Conservation (phyloP, 2,797 vertebrate species). For the Hozukius guyotensis region DNA sequence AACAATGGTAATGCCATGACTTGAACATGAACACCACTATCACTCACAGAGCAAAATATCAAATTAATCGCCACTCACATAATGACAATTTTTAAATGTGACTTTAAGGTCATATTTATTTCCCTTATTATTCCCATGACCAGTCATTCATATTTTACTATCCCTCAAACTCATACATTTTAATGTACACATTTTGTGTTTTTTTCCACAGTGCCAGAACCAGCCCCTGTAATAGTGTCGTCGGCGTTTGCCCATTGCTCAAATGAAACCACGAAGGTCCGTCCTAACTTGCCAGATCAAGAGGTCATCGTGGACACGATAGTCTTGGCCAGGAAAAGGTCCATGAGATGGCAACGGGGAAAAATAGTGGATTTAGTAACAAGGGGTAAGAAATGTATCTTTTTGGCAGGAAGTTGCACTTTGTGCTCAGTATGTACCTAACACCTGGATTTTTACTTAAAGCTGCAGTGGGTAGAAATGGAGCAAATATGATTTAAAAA, state of each 20-base stretch:
- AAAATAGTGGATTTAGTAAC: constrained; percentile 66
- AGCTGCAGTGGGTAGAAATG: no score
- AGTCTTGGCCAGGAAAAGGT: constrained; percentile 66
- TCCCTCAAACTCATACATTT: not conserved
- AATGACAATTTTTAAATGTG: not conserved
- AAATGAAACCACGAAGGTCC: not conserved
- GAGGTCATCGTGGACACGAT: constrained; percentile 63
- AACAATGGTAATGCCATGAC: constrained; percentile 35
- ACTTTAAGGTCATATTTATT: not conserved
- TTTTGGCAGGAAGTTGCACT: no score
- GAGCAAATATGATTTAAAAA: no score
- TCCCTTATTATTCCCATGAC: not conserved
- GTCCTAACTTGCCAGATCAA: constrained; percentile 41
- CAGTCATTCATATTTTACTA: not conserved
- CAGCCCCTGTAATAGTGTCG: constrained; percentile 16
- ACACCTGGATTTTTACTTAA: not conserved
- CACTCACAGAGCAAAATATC: not conserved
- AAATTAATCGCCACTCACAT: not conserved
- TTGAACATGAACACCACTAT: not conserved
- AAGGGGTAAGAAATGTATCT: constrained; percentile 51
- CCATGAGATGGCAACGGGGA: constrained; percentile 69
- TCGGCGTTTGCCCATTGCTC: constrained; percentile 43
- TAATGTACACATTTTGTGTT: not conserved
- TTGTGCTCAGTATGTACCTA: not conserved
- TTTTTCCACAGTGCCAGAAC: not conserved